Conservation (phyloP, 2,797 vertebrate genomes). For the Pyrrhura leucotis region DNA sequence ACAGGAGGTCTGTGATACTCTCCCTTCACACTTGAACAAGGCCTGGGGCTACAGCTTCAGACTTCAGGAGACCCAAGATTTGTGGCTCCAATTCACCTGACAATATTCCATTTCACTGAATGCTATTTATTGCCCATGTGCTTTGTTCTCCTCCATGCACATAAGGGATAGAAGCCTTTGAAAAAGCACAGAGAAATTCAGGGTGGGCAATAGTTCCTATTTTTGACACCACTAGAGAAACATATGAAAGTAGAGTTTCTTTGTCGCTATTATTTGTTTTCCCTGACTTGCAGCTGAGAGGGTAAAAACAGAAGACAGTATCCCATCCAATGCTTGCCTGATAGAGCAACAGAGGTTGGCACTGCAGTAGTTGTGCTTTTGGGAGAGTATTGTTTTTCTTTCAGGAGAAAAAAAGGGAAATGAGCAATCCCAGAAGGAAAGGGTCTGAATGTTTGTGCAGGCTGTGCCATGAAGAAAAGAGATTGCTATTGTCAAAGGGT, state of each 20-base stretch:
- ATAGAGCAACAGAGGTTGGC: background rate
- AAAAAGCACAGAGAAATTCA: background rate
- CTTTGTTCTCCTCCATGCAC: background rate
- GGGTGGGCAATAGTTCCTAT: background rate
- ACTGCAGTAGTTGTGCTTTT: background rate
- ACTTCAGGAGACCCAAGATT: background rate
- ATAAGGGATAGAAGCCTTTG: background rate
- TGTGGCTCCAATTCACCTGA: background rate
- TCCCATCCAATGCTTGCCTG: background rate
- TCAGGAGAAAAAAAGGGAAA: constrained; percentile 1
- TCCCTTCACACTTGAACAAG: background rate
- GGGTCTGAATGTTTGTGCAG: background rate
- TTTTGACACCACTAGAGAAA: background rate
- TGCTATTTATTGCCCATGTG: background rate
- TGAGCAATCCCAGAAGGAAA: constrained; percentile 50
- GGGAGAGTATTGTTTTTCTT: background rate
- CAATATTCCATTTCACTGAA: background rate
- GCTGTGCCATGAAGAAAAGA: background rate
- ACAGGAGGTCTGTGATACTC: background rate
- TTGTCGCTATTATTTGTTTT: background rate
- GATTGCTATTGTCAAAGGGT: background rate
- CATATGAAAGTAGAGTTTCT: background rate
- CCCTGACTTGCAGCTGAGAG: background rate
- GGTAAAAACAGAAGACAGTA: background rate
- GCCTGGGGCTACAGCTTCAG: background rate